Evolutionary conservation across 2,113 vertebrate genomes (phyloP), one percentile per base, ranked within the genome.

Genomic region (Pardalotus punctatus): DNA sequence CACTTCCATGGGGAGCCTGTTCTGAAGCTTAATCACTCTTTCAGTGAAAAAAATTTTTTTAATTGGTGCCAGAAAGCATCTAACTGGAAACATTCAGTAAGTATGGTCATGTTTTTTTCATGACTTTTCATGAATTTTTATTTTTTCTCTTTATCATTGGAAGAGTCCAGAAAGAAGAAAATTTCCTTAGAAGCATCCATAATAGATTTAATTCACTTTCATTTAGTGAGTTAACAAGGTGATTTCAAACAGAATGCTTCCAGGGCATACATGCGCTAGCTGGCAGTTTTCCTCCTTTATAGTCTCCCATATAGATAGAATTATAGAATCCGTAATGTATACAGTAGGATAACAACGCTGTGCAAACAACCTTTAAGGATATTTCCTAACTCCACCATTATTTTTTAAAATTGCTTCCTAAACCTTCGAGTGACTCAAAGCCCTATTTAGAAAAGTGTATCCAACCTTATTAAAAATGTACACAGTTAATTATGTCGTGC

Each of bases 391-490:
- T 4, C 14, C 4, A 35, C 1, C 2, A 15, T 31, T 50, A 28
- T 33, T 69, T 73, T 25, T 54, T 62, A 81, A 81, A 85, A 87
- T 35, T 3, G 7, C 33, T 62, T 85, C 48, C 1, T 19, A 67
- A 60, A 22, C 62, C 67, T 71, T 76, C 22, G 11, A 64, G 40
- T 2, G 1, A 47, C 50, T 89, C 50, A 74, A 86, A 92, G 23
- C 8, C 27, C 29, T 12, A 73, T 60, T 76, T 62, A 38, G 19
- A 77, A 70, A 88, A 90, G 12, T 76, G 33, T 33, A 53, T 71
- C 47, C 25, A 65, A 74, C 14, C 58, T 92, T 73, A 94, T 89
- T 94, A 82, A 88, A 92, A 95, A 87, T 87, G n/a, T 70, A 71
- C 81, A 76, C 31, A 64, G 38, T 36, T 94, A 95, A 94, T 88